phyloP scores from a whole-genome alignment of 2,113 vertebrate species.

The Hydropotes inermis region DNA sequence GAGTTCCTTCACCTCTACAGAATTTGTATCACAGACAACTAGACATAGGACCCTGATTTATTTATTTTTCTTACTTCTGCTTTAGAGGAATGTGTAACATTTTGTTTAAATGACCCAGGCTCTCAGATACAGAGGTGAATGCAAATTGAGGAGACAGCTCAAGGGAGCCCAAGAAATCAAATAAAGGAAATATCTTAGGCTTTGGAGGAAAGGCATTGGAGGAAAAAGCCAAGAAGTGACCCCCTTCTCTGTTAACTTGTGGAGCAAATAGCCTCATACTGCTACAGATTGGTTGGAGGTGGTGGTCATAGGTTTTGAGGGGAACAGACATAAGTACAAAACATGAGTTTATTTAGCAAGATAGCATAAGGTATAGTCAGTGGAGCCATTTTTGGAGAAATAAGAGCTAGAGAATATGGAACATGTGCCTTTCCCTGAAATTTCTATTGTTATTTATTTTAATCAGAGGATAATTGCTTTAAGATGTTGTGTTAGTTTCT shows the following conservation, averaged over 20 bases:
- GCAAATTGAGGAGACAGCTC: conserved; percentile 3
- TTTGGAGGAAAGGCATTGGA: neutral
- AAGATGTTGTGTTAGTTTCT: neutral
- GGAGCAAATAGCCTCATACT: neutral
- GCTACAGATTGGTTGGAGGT: neutral
- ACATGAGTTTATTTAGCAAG: neutral
- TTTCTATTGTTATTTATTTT: neutral
- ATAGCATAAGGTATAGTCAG: neutral
- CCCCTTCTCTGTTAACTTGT: neutral
- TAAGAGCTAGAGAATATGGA: neutral
- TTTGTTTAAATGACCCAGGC: neutral
- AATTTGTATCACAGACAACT: conserved; percentile 70
- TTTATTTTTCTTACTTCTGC: neutral
- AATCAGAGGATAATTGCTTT: neutral
- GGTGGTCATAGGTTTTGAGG: neutral
- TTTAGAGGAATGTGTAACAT: neutral
- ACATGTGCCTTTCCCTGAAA: neutral
- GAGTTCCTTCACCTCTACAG: conserved; percentile 54
- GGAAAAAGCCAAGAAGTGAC: neutral
- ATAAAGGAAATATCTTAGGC: neutral
- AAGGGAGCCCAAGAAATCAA: neutral
- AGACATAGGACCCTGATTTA: neutral
- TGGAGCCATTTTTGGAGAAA: neutral
- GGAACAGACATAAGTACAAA: neutral
- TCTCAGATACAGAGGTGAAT: conserved; percentile 15